Percentiles rank a stretch among this genome's conserved stretches.
Evolutionary conservation across 2,888 invertebrate species (phyloP).

Genomic region (Boloria selene): DNA sequence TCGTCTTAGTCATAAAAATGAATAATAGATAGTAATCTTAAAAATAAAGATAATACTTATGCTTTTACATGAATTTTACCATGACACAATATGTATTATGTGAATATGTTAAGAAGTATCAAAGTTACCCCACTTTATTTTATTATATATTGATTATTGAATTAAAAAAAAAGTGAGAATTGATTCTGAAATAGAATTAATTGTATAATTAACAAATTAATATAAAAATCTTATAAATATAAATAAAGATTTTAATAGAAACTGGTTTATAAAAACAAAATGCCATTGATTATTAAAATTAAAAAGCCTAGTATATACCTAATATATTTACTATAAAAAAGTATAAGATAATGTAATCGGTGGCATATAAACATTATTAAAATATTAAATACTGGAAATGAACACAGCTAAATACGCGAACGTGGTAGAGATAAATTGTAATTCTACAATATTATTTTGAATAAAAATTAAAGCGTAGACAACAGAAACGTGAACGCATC

Average conservation of each 20-base stretch:
- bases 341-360: conserved; percentile 18
- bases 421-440: conserved; percentile 30
- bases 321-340: too few species aligned
- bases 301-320: too few species aligned
- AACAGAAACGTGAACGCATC: conserved; percentile 31
- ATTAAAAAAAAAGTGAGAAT: neutral
- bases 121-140: neutral
- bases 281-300: conserved; percentile 26
- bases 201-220: neutral
- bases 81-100: too few species aligned
- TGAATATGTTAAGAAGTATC: too few species aligned
- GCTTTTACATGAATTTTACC: too few species aligned
- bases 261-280: neutral
- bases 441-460: conserved; percentile 16
- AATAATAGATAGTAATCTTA: too few species aligned
- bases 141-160: neutral
- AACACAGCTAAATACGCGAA: conserved; percentile 14
- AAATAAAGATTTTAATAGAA: neutral
- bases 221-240: conserved; percentile 1
- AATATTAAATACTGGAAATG: conserved; percentile 28
- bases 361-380: conserved; percentile 8
- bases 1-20: too few species aligned
- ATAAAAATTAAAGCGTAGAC: conserved; percentile 8
- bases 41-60: too few species aligned
- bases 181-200: neutral